Base-by-base conservation (phyloP, 1,140 invertebrate species). In the Neodiprion pinetum region DNA sequence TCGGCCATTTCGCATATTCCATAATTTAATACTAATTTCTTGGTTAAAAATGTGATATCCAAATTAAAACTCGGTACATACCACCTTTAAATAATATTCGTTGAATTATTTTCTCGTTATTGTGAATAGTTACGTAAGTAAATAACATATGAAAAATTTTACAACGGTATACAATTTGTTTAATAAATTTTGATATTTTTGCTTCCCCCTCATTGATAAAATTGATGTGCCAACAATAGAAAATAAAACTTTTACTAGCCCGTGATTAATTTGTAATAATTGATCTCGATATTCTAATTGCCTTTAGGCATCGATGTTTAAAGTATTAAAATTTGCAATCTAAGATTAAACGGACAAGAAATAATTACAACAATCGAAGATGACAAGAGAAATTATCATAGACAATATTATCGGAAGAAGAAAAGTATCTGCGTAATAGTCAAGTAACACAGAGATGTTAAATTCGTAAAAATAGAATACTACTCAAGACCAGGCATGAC, bases 401-500 rank as follows among this genome's bases (percentile, higher is more conserved):
- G 53, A 61, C 11, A 61, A 61, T 61, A 61, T 61, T 5, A 61
- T 12, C 4, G 53, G 9, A 61, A 61, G n/a, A 61, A 61, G 53
- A 61, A 61, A 61, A 61, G 53, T 61, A 61, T 61, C 53, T 61
- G 53, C 9, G n/a, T 11, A 61, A 14, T 61, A 61, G 11, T 61
- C 53, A 9, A 61, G n/a, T 61, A 61, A 61, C 53, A 61, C 53
- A 61, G 9, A 23, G 49, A 66, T 70, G 47, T 66, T 2, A 47
- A 71, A 70, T 76, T 71, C 53, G 23, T 74, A 65, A 72, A 73
- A 66, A 53, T 76, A 80, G 74, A 83, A 79, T 82, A 81, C 75
- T 80, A 81, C 81, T 74, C 72, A 83, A 80, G 78, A 85, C 79
- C 81, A 83, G 80, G 80, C 70, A 76, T 78, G 74, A 80, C 74